A percentile compares a stretch with the other conserved stretches of the same genome.
phyloP scores from a whole-genome alignment of 2,888 invertebrate genomes.

The Sarcophaga variegata region DNA sequence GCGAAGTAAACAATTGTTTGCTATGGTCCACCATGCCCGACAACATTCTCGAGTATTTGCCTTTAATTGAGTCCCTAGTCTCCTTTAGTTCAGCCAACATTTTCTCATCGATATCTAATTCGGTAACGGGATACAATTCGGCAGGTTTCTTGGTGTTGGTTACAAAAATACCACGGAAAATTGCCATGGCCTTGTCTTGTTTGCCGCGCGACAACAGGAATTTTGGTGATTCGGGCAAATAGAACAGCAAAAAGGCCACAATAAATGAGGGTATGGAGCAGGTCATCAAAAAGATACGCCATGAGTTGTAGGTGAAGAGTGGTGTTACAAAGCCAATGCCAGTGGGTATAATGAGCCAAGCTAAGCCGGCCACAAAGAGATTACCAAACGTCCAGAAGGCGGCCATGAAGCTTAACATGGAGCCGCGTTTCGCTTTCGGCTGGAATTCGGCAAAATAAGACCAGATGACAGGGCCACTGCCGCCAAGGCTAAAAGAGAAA shows the following conservation, averaged over 20 bases:
- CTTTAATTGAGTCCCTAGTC: constrained; percentile 83
- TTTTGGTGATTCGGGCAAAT: constrained; percentile 95
- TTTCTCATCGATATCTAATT: constrained; percentile 85
- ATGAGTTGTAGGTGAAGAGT: constrained; percentile 92
- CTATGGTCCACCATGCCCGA: constrained; percentile 91
- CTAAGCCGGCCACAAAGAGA: constrained; percentile 93
- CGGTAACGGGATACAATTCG: constrained; percentile 90
- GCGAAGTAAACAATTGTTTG: constrained; percentile 90
- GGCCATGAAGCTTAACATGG: constrained; percentile 96
- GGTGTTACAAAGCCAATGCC: constrained; percentile 86
- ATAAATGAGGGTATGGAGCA: constrained; percentile 94
- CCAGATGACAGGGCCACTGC: constrained; percentile 93
- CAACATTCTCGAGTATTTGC: constrained; percentile 88
- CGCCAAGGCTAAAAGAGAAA: constrained; percentile 77
- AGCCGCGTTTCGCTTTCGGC: constrained; percentile 93
- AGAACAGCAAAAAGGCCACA: constrained; percentile 91
- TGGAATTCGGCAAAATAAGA: constrained; percentile 97
- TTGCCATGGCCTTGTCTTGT: constrained; percentile 90
- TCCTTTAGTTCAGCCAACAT: constrained; percentile 78
- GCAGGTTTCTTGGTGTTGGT: constrained; percentile 88
- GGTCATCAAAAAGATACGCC: constrained; percentile 94
- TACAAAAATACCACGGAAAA: constrained; percentile 90
- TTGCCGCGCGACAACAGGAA: constrained; percentile 91
- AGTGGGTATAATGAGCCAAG: constrained; percentile 89
- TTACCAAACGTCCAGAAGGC: constrained; percentile 98